These are phyloP conservation scores for Pempheris klunzingeri DNA, from an alignment of 2,797 vertebrate genomes.

Conservation along the genomic window DNA sequence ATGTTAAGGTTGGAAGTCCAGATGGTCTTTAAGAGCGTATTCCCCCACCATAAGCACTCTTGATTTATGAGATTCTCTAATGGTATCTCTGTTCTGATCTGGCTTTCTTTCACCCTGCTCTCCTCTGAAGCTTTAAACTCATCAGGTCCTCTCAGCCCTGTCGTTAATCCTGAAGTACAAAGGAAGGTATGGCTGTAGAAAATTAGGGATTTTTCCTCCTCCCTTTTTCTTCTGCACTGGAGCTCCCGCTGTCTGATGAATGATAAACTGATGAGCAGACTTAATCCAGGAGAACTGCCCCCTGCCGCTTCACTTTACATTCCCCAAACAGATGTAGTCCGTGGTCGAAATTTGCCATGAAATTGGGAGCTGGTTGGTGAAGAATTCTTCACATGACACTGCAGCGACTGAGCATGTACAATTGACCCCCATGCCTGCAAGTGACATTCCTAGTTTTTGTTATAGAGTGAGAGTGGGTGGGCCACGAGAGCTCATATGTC, in stretches of 20 bases:
- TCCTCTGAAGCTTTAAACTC: conserved; percentile 95
- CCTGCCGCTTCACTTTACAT: conserved; percentile 90
- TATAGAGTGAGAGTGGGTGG: conserved; percentile 67
- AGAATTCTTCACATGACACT: conserved; percentile 79
- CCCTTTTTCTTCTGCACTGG: conserved; percentile 61
- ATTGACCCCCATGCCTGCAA: conserved; percentile 67
- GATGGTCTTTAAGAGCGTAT: conserved; percentile 95
- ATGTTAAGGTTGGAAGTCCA: conserved; percentile 96
- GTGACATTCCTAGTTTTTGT: conserved; percentile 69
- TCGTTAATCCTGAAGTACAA: conserved; percentile 98
- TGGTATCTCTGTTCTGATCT: conserved; percentile 97
- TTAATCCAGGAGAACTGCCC: conserved; percentile 93
- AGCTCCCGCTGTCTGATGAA: conserved; percentile 91
- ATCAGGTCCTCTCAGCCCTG: conserved; percentile 91
- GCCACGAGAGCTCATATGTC: conserved; percentile 52
- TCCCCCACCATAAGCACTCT: conserved; percentile 89
- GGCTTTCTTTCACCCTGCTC: conserved; percentile 91
- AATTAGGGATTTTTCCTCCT: conserved; percentile 88
- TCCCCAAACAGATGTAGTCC: conserved; percentile 86
- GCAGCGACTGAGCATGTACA: conserved; percentile 72
- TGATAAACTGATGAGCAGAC: conserved; percentile 90
- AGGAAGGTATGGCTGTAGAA: conserved; percentile 90
- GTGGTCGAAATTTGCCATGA: conserved; percentile 83
- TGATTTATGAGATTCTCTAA: conserved; percentile 98
- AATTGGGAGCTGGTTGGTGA: conserved; percentile 79